A percentile compares a stretch with the other conserved stretches of the same genome.
Evolutionary conservation across 2,797 vertebrate genomes (phyloP).

Genomic region (Vireo griseus): DNA sequence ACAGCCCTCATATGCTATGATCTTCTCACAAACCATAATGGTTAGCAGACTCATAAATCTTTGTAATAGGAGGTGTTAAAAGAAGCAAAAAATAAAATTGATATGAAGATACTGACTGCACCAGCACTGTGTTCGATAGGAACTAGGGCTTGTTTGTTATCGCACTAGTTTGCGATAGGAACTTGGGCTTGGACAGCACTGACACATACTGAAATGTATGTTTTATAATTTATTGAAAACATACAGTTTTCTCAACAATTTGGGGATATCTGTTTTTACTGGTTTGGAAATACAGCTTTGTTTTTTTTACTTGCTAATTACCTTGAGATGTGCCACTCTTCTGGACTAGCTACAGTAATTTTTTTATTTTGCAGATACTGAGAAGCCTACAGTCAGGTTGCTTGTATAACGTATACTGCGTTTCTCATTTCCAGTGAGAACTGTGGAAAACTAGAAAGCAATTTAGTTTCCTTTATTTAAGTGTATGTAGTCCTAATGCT

Average conservation of each 20-base stretch:
- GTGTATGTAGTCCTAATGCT: not conserved
- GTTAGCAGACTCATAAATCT: not conserved
- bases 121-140: not conserved
- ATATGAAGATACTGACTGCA: not conserved
- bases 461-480: not conserved
- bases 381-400: not conserved
- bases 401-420: not conserved
- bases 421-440: not conserved
- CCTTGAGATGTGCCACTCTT: not conserved
- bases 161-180: not conserved
- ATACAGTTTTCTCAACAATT: not conserved
- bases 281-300: not conserved
- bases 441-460: not conserved
- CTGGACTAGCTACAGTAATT: not conserved
- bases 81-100: not conserved
- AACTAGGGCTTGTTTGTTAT: not conserved
- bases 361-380: not conserved
- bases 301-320: not conserved
- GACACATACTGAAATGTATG: not conserved
- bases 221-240: not conserved
- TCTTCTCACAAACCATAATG: not conserved
- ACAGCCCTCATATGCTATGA: not conserved
- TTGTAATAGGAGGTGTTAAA: not conserved
- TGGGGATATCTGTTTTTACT: not conserved
- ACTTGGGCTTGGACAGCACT: not conserved